These are phyloP conservation scores for Caenorhabditis drosophilae DNA, from an alignment of 2,888 invertebrate species.

Conservation along the genomic window DNA sequence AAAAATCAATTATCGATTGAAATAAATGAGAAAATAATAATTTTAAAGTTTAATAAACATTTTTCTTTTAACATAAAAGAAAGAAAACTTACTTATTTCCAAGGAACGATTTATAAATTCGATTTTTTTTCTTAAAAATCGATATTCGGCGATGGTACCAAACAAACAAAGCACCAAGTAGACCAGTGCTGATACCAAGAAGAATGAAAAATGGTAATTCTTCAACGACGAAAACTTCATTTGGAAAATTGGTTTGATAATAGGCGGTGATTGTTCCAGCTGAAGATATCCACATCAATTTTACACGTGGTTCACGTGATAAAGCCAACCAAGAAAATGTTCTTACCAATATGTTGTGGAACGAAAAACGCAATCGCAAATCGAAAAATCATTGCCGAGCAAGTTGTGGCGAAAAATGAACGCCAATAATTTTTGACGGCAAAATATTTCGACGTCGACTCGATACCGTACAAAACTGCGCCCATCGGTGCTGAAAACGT, in stretches of 20 bases:
- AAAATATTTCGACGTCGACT: conserved; percentile 97
- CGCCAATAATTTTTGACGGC: conserved; percentile 97
- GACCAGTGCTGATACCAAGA: conserved; percentile 75
- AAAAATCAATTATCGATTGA: too few relatives aligned
- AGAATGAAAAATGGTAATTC: conserved; percentile 90
- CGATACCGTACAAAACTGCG: conserved; percentile 90
- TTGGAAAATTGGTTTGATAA: conserved; percentile 74
- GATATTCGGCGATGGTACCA: conserved; percentile 48
- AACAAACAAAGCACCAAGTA: conserved; percentile 56
- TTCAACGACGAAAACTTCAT: conserved; percentile 92
- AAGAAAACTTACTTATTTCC: conserved; percentile 47
- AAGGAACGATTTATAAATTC: conserved; percentile 45
- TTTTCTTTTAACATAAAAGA: too few relatives aligned
- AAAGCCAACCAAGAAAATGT: too few relatives aligned
- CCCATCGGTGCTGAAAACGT: conserved; percentile 97
- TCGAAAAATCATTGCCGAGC: conserved; percentile 78
- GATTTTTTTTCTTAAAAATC: conserved; percentile 44
- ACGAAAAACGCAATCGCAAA: conserved; percentile 91
- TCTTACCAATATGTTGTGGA: conserved; percentile 50
- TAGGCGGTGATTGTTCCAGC: conserved; percentile 75
- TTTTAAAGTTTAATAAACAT: too few relatives aligned
- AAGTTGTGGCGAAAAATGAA: conserved; percentile 58
- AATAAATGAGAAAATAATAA: too few relatives aligned
- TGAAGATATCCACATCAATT: conserved; percentile 8
- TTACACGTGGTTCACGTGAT: too few relatives aligned